These are phyloP conservation scores for Craseonycteris thonglongyai DNA, from an alignment of 2,113 vertebrate genomes.

Conservation along the genomic window DNA sequence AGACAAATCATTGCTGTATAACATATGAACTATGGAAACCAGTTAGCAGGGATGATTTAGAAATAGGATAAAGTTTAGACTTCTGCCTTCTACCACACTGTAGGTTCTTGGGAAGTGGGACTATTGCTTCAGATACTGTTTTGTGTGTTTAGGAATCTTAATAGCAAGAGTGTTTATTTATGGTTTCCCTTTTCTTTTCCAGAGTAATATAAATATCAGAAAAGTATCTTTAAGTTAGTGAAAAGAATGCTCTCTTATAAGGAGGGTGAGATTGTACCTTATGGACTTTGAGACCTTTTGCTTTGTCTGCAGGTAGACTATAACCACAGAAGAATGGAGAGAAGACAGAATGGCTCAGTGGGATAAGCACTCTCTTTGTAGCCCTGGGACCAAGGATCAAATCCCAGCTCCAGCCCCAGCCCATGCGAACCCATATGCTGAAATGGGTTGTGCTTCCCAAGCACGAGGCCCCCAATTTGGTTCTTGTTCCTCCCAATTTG, in stretches of 20 bases:
- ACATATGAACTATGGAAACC: neutral
- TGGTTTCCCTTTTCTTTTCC: neutral
- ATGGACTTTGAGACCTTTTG: neutral
- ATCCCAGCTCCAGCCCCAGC: no score
- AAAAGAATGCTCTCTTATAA: neutral
- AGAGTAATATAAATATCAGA: neutral
- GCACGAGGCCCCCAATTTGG: no score
- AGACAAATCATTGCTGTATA: neutral
- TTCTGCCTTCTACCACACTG: neutral
- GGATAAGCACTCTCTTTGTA: no score
- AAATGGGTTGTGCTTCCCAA: no score
- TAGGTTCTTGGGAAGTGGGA: neutral
- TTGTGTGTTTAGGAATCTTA: neutral
- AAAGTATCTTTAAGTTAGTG: neutral
- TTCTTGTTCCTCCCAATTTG: no score
- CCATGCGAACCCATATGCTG: no score
- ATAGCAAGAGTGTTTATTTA: neutral
- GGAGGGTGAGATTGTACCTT: neutral
- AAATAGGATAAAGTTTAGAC: neutral
- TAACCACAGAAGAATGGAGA: neutral
- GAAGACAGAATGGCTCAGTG: no score
- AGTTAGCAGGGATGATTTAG: neutral
- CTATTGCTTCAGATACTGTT: neutral
- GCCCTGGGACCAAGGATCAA: no score
- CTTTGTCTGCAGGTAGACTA: neutral